Evolutionary conservation across 1,140 invertebrate genomes (phyloP), one percentile per base, ranked within the genome.

Genomic region (Diplogasteroides magnus): DNA sequence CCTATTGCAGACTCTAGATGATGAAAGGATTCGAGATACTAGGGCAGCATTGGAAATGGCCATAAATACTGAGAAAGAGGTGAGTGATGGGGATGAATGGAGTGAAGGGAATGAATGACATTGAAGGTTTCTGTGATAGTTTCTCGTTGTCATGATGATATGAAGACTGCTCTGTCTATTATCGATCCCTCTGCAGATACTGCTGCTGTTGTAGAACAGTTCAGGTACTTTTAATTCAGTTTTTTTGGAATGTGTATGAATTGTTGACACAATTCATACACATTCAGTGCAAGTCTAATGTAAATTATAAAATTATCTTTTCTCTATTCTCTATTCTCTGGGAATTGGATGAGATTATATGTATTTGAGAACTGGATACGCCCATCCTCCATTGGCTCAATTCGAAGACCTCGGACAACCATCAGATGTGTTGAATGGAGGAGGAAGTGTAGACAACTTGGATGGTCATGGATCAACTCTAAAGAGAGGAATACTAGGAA

Each of bases 61-160:
- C 57, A 72, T 82, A 15, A 57, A 73, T 3, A 72, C 76, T 25
- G 80, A 82, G 58, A 80, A 74, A 14, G 64, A 70, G 55, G 80
- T 82, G 6, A 62, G 74, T 23, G 65, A 68, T 31, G 75, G 77
- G 61, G 74, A 73, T 23, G 72, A 79, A 61, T 61, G 76, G 76
- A 73, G 32, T 6, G 37, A 48, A 6, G 6, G 37, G 37, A 48
- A 11, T 48, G 37, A 48, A 6, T 48, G 6, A 19, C 19, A 6
- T 48, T 48, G 37, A 11, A 48, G 37, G 37, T 23, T 2, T 60
- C 27, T 6, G 32, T 28, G 31, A 31, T 77, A 60, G 29, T 62
- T 62, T 26, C 59, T n/a, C 78, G 77, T 19, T 83, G 81, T 65
- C 82, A 82, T 59, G 67, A 69, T 23, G 80, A 82, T 31, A 82